Evolutionary conservation across 2,113 vertebrate species (phyloP), one percentile per base, ranked within the genome.

Genomic region (Plecotus auritus): DNA sequence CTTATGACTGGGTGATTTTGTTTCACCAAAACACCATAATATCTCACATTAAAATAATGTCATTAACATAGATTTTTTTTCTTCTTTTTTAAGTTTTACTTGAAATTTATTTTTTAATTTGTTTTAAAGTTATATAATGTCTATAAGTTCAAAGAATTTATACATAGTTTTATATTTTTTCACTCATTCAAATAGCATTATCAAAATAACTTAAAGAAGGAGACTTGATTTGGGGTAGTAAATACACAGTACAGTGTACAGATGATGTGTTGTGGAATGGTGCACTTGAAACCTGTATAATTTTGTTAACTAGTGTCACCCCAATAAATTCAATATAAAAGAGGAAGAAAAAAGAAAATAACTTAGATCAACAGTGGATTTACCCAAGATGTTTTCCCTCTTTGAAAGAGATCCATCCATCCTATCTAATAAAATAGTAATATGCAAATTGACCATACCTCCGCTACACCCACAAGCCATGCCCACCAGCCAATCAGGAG

Each of bases 171-270:
- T 28, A 83, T 40, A n/a, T 12, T 84, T 94, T 64, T 61, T 61
- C 59, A 93, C 7, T 74, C 86, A 80, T 89, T 72, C 61, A 74
- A 89, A 84, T 70, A 67, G 32, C 9, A 45, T 83, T 10, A 83
- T 82, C 28, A 95, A 94, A 96, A 92, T 81, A 93, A 85, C 74
- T 70, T 80, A 23, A 66, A 66, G 30, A 67, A 67, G 64, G 14
- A 67, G 14, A 67, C 32, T 16, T 32, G 64, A 66, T 32, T 66
- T 67, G 64, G 32, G 64, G 64, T 67, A 16, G 30, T n/a, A 16
- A n/a, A 67, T 7, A n/a, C 32, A 67, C 32, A 67, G 14, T n/a
- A n/a, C 2, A 67, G 64, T 67, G 32, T 67, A 9, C 14, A 67
- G 5, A 67, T 17, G 64, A n/a, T 66, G 14, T 67, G 64, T 67